These are phyloP conservation scores for Dendrocincla fuliginosa DNA, from an alignment of 2,797 vertebrate genomes.

Conservation along the genomic window DNA sequence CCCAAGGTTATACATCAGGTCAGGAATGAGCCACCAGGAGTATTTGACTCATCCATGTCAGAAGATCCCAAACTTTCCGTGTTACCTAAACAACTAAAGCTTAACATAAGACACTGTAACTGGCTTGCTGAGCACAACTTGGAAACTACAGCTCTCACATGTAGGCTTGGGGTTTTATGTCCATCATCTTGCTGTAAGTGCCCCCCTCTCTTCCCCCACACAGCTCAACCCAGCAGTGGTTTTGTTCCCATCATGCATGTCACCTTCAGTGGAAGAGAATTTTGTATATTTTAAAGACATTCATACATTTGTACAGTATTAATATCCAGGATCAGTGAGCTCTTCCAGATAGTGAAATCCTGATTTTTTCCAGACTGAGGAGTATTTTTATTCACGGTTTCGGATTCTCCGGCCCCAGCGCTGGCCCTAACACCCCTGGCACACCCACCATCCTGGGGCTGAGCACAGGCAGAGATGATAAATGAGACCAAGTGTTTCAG, in stretches of 20 bases:
- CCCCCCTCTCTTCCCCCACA: background rate
- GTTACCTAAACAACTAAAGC: background rate
- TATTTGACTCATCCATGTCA: background rate
- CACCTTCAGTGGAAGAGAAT: background rate
- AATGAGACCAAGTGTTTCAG: background rate
- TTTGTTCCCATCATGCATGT: background rate
- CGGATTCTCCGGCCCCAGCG: rapidly evolving
- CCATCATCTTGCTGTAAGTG: background rate
- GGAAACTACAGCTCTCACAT: background rate
- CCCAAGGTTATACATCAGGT: background rate
- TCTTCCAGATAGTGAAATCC: background rate
- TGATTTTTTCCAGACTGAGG: background rate
- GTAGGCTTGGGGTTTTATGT: background rate
- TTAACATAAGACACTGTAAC: rapidly evolving
- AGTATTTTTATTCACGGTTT: background rate
- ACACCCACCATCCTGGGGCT: background rate
- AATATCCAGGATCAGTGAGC: background rate
- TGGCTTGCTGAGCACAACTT: background rate
- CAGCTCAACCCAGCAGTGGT: background rate
- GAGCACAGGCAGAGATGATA: background rate
- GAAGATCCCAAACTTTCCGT: background rate
- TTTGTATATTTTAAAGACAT: background rate
- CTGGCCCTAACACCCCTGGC: background rate
- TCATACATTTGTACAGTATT: background rate
- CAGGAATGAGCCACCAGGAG: background rate